phyloP scores from a whole-genome alignment of 1,140 invertebrate species.

The Telenomus remus region DNA sequence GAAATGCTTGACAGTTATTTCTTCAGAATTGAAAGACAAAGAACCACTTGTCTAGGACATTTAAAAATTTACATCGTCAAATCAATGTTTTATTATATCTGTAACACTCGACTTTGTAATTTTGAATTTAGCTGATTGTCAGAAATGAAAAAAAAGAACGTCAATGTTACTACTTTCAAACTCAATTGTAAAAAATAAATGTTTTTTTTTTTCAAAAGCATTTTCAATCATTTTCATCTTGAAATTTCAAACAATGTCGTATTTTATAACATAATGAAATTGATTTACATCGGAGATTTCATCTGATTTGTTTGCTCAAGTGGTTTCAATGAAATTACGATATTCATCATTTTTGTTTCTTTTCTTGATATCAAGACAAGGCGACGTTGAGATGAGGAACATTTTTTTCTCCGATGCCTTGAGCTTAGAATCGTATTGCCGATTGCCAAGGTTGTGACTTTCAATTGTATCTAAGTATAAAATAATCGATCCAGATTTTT shows the following conservation, averaged over 20 bases:
- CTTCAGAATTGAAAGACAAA: conserved; percentile 19
- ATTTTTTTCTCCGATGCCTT: conserved; percentile 17
- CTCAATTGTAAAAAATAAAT: too few species aligned
- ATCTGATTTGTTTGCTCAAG: too few species aligned
- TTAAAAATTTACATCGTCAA: not conserved
- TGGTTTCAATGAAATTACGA: too few species aligned
- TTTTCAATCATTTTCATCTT: too few species aligned
- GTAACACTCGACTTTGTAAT: too few species aligned
- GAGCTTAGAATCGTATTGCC: conserved; percentile 14
- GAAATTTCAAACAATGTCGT: too few species aligned
- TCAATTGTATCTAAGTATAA: conserved; percentile 46
- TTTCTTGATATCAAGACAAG: not conserved
- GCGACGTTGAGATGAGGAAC: conserved; percentile 20
- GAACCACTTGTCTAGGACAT: conserved; percentile 10
- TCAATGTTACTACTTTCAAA: too few species aligned
- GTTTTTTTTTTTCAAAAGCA: too few species aligned
- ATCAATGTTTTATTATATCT: not conserved
- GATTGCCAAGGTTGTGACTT: conserved; percentile 46
- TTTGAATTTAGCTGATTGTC: too few species aligned
- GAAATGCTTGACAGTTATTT: conserved; percentile 28
- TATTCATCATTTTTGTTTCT: too few species aligned
- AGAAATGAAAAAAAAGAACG: too few species aligned
- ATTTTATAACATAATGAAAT: not conserved
- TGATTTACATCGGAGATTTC: too few species aligned
- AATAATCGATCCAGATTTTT: conserved; percentile 50